These are phyloP conservation scores for Eulimnadia texana DNA, from an alignment of 1,140 invertebrate genomes.

Conservation along the genomic window DNA sequence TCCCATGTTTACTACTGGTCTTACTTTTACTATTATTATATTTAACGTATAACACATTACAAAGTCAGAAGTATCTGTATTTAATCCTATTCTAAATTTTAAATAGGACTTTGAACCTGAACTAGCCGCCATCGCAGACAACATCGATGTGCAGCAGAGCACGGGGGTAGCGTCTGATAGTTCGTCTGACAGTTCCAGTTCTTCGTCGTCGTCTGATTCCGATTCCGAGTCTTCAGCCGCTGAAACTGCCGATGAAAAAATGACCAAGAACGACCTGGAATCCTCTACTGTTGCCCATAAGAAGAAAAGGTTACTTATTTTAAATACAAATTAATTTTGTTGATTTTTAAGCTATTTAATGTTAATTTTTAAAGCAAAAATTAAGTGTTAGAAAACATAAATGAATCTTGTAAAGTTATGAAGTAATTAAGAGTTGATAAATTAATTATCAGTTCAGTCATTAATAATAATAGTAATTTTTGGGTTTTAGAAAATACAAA, in stretches of 20 bases:
- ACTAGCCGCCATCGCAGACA: constrained; percentile 64
- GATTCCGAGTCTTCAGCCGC: constrained; percentile 23
- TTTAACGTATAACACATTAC: neutral
- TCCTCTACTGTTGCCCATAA: constrained; percentile 74
- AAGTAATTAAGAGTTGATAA: too few relatives aligned
- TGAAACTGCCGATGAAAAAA: constrained; percentile 33
- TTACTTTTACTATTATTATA: too few relatives aligned
- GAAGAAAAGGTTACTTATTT: constrained; percentile 56
- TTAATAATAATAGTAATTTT: too few relatives aligned
- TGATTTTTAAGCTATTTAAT: too few relatives aligned
- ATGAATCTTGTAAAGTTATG: too few relatives aligned
- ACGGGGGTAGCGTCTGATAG: constrained; percentile 90
- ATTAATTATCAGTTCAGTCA: too few relatives aligned
- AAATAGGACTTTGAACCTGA: constrained; percentile 56
- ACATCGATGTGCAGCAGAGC: constrained; percentile 67
- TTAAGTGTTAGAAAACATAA: too few relatives aligned
- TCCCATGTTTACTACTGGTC: too few relatives aligned
- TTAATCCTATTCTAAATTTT: neutral
- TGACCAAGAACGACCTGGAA: constrained; percentile 36
- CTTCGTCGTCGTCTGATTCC: constrained; percentile 45
- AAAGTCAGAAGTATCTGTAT: neutral
- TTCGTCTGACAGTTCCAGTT: constrained; percentile 76
- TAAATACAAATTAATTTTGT: constrained; percentile 1
- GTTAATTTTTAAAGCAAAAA: too few relatives aligned
- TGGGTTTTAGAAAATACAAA: too few relatives aligned